Base-by-base conservation (phyloP, 1,140 invertebrate genomes). In the Aleiodes sp. region DNA sequence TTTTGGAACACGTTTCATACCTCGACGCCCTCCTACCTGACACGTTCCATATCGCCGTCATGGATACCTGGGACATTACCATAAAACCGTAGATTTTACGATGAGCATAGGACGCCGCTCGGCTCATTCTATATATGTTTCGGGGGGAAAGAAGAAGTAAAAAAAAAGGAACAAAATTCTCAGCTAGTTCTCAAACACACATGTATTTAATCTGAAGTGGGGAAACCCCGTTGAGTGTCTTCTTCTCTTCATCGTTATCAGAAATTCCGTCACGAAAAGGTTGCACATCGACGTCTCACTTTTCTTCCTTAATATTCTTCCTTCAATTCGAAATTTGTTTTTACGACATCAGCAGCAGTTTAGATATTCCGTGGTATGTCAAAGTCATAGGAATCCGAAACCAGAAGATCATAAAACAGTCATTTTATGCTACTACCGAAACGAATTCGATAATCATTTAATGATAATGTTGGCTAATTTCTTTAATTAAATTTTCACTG, bases 71-170 rank as follows among this genome's bases (percentile, higher is more conserved):
- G 69, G 73, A 74, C 78, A 80, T 80, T 80, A 79, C 70, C 79
- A 79, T 80, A 80, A 80, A 80, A 73, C 68, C 71, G 68, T 31
- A 70, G 74, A 78, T 74, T 80, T 80, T 80, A 80, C 73, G 79
- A 80, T 56, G 64, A 71, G 71, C 19, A 62, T 37, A 52, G 56
- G 29, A n/a, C 26, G 56, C 56, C 26, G 56, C 56, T 28, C n/a
- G n/a, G n/a, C n/a, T n/a, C n/a, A n/a, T n/a, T n/a, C n/a, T n/a
- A n/a, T n/a, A n/a, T n/a, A 56, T n/a, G 8, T 9, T 19, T 35
- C 24, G 24, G 24, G 57, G 57, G 14, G 37, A 28, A 26, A 52
- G 46, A n/a, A n/a, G 14, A 6, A 31, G 65, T 56, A 29, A 10
- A n/a, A 57, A 12, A 6, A 14, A 12, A 21, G 21, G 26, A 56